Base-by-base conservation (phyloP, 1,140 invertebrate species). In the Drosophila mauritiana region DNA sequence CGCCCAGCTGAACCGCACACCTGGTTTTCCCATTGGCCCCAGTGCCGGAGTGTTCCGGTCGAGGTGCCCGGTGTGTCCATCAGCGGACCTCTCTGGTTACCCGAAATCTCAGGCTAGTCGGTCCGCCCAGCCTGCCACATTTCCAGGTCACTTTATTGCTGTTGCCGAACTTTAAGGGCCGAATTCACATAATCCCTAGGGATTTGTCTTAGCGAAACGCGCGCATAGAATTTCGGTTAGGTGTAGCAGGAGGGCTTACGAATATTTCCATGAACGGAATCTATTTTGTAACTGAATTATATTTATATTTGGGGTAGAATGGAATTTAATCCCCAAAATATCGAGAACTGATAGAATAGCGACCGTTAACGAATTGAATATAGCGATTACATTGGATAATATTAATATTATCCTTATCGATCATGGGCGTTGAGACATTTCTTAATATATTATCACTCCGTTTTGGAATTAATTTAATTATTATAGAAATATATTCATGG, bases 161-260 rank as follows among this genome's bases (percentile, higher is more conserved):
- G 80, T 49, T 58, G 65, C 64, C 78, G 64, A 64, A 69, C 75
- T 89, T 88, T 84, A 80, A 73, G 64, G 62, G 51, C 46, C 76
- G 63, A 73, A 80, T 67, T 80, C 77, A 59, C 61, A 70, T 80
- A 88, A 88, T 88, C 84, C 84, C 55, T 11, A 40, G 64, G 64
- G 84, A 84, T 88, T 88, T 89, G 80, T 68, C 84, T 88, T 88
- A 88, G 79, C 48, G 27, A 39, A 64, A 22, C 37, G 27, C 61
- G 25, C 39, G 39, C 17, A 59, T 53, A 36, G 54, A 36, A 55
- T 10, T 56, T 57, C 31, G 31, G 27, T 36, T 68, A 20, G 15
- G 58, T 64, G 20, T 22, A 15, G 10, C n/a, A 2, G 40, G n/a
- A 1, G 27, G 48, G 37, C 53, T 46, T 51, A n/a, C 43, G 34